A percentile compares a stretch with the other conserved stretches of the same genome.
Conservation (phyloP, 2,797 vertebrate genomes). For the Dallia pectoralis region DNA sequence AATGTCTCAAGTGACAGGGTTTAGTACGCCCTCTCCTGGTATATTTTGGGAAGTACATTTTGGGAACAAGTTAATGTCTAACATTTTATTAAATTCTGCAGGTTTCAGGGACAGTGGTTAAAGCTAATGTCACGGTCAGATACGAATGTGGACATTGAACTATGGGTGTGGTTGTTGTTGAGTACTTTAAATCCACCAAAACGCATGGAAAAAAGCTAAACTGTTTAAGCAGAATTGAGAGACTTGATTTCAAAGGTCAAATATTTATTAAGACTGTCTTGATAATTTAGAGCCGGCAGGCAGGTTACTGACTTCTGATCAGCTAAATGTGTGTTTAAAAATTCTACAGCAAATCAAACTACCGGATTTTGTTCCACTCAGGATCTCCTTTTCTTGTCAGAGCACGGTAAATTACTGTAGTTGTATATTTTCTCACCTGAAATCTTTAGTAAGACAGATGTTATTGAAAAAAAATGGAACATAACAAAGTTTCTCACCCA, state of each 20-base stretch:
- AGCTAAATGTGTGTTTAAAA: too few relatives aligned
- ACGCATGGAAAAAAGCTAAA: too few relatives aligned
- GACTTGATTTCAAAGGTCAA: too few relatives aligned
- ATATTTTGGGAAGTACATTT: not conserved
- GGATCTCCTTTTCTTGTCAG: too few relatives aligned
- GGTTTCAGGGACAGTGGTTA: not conserved
- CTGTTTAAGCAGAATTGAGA: too few relatives aligned
- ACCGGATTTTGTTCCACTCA: too few relatives aligned
- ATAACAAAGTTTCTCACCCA: not conserved
- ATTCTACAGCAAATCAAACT: too few relatives aligned
- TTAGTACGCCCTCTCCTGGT: constrained; percentile 16
- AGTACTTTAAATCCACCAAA: too few relatives aligned
- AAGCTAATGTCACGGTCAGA: not conserved
- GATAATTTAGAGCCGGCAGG: too few relatives aligned
- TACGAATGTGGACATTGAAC: not conserved
- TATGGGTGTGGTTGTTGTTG: not conserved
- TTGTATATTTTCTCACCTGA: not conserved
- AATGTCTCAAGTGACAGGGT: not conserved
- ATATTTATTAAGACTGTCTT: too few relatives aligned
- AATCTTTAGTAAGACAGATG: not conserved
- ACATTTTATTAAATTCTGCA: not conserved
- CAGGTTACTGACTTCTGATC: too few relatives aligned
- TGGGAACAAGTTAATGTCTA: not conserved
- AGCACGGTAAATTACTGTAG: not conserved
- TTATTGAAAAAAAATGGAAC: not conserved